Conservation (phyloP, 2,113 vertebrate genomes). For the Lepidothrix coronata region DNA sequence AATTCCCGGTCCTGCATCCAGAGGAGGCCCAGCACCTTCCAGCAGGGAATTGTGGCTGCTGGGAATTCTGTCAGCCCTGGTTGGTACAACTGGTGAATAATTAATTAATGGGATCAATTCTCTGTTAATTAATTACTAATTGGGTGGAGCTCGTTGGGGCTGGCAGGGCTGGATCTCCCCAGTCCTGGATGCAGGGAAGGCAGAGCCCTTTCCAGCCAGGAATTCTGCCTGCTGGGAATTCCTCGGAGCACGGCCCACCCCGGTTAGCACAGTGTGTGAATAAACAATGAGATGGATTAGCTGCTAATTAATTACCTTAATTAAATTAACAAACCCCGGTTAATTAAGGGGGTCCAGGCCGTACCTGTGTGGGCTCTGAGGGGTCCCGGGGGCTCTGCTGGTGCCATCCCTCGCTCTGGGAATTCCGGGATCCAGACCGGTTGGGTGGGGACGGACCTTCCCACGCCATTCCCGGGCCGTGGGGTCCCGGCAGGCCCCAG, state of each 20-base stretch:
- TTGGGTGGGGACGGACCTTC: rapidly evolving
- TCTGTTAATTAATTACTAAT: not conserved
- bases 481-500: not conserved
- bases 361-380: not conserved
- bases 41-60: not conserved
- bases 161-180: not conserved
- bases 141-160: not conserved
- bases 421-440: not conserved
- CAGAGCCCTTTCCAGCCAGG: not conserved
- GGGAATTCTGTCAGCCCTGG: not conserved
- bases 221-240: not conserved
- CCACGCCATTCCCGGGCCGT: not conserved
- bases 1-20: not conserved
- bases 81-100: rapidly evolving
- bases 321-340: not conserved
- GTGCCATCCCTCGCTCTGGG: not conserved
- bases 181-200: not conserved
- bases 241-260: not conserved
- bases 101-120: not conserved
- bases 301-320: not conserved
- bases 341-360: not conserved
- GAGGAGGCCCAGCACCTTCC: not conserved
- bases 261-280: rapidly evolving
- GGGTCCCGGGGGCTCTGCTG: not conserved
- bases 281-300: not conserved